Conservation (phyloP, 92 coral and sea anemone species). For the Meandrina meandrites region DNA sequence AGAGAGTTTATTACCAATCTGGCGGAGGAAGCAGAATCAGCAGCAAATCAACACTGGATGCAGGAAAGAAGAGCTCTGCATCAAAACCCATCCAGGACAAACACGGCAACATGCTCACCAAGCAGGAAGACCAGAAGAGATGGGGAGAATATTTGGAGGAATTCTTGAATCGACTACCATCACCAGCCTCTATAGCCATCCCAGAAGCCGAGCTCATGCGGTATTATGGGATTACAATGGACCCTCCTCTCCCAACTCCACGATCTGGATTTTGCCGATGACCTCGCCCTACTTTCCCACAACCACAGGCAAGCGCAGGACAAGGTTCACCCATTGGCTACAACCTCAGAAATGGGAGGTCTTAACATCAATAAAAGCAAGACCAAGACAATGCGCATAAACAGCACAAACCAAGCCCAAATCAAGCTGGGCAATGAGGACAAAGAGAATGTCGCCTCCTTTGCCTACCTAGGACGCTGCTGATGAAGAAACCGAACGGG, state of each 20-base stretch:
- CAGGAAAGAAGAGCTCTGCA: background rate
- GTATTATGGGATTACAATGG: background rate
- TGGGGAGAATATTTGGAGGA: conserved; percentile 33
- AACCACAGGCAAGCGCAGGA: conserved; percentile 31
- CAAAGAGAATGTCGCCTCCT: background rate
- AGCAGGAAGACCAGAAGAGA: conserved; percentile 33
- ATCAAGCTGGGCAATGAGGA: background rate
- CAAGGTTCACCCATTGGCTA: conserved; percentile 34
- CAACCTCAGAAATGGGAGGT: conserved; percentile 30
- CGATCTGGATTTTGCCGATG: background rate
- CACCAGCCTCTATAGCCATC: conserved; percentile 22
- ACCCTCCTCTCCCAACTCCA: background rate
- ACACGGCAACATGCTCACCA: conserved; percentile 3
- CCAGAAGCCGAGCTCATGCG: conserved; percentile 39
- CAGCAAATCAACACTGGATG: conserved; percentile 31
- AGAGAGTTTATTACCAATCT: background rate
- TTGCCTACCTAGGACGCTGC: background rate
- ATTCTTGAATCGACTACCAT: conserved; percentile 30
- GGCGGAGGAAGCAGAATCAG: conserved; percentile 15
- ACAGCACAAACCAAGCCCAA: background rate
- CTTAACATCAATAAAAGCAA: background rate
- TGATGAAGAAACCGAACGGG: background rate
- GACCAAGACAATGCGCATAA: background rate
- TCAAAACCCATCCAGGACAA: conserved; percentile 10
- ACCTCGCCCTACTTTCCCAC: conserved; percentile 9